Conservation (phyloP, 2,113 vertebrate species). For the Rhipidura dahli region DNA sequence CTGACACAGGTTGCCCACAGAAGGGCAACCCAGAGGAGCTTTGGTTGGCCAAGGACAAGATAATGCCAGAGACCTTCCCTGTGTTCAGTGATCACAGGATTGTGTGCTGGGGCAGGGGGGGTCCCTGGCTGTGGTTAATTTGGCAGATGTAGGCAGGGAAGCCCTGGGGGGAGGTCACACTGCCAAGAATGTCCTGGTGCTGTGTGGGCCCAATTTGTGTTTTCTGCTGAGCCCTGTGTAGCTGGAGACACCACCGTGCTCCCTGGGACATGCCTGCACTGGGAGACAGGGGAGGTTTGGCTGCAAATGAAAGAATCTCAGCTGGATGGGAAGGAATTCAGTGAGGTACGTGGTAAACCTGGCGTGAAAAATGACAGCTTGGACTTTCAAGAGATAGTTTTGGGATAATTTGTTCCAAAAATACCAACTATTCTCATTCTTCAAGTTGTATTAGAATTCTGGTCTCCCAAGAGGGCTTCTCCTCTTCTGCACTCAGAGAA, state of each 20-base stretch:
- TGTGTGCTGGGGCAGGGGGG: not conserved
- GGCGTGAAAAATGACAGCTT: not conserved
- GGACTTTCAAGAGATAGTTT: not conserved
- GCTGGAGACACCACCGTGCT: not conserved
- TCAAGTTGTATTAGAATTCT: not conserved
- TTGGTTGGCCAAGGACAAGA: not conserved
- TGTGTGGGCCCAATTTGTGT: not conserved
- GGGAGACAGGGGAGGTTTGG: not conserved
- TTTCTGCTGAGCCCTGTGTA: not conserved
- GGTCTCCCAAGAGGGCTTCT: not conserved
- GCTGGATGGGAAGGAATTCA: not conserved
- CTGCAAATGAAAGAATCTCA: not conserved
- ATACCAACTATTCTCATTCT: not conserved
- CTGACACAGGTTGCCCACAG: not conserved
- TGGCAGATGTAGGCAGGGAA: not conserved
- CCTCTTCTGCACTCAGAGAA: not conserved
- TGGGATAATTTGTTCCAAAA: not conserved
- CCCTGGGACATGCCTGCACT: accelerated
- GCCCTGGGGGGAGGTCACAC: not conserved
- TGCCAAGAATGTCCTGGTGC: not conserved
- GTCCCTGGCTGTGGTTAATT: not conserved
- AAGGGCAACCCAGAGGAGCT: not conserved
- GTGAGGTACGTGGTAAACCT: not conserved
- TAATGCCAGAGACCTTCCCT: not conserved
- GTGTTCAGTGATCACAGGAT: not conserved